Conservation (phyloP, 2,888 invertebrate species). For the Pseudococcus longispinus region DNA sequence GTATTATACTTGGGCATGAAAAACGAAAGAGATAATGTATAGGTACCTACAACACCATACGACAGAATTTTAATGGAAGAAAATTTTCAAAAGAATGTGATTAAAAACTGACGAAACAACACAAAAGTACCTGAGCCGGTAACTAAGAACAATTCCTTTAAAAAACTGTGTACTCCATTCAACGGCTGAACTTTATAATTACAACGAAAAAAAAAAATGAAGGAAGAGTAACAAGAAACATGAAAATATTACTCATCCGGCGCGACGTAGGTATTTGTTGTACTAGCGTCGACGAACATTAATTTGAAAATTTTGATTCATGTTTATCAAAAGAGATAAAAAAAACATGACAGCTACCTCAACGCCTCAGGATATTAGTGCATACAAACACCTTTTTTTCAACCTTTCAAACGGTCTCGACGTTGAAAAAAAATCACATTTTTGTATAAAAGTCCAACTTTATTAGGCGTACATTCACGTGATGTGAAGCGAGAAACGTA, state of each 20-base stretch:
- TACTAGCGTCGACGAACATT: conserved; percentile 21
- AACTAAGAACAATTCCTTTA: conserved; percentile 37
- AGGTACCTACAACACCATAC: neutral
- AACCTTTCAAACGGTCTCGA: neutral
- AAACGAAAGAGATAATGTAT: neutral
- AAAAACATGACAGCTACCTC: neutral
- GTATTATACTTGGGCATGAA: neutral
- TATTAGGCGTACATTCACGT: conserved; percentile 29
- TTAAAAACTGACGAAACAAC: conserved; percentile 1
- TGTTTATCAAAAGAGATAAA: conserved; percentile 24
- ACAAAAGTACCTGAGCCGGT: conserved; percentile 6
- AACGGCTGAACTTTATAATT: conserved; percentile 18
- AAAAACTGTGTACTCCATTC: neutral
- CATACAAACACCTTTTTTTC: conserved; percentile 16
- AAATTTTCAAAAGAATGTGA: conserved; percentile 7
- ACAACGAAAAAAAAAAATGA: neutral
- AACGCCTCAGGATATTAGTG: conserved; percentile 4
- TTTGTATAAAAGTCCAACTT: conserved; percentile 26
- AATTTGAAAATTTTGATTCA: conserved; percentile 29
- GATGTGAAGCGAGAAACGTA: conserved; percentile 29
- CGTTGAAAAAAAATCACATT: conserved; percentile 16
- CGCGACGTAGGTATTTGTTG: neutral
- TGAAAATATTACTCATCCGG: conserved; percentile 3
- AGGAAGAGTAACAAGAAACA: neutral
- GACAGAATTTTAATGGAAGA: neutral